Evolutionary conservation across 1,140 invertebrate species (phyloP).

Genomic region (Cardiocondyla obscurior): DNA sequence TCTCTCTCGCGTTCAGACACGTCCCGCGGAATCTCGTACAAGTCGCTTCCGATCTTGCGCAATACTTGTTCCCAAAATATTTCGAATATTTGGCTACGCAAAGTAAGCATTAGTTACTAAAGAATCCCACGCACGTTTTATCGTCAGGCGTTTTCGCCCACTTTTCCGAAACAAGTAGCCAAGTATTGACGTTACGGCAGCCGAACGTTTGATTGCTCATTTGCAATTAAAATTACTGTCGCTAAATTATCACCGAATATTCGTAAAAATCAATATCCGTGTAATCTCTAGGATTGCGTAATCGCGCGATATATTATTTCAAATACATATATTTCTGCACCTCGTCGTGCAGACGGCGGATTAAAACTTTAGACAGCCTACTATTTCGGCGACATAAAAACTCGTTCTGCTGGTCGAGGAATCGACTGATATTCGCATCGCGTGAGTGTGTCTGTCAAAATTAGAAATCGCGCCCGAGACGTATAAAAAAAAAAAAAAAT

Average conservation of each 20-base stretch:
- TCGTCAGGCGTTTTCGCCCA: not conserved
- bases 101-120: conserved; percentile 34
- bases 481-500: not conserved
- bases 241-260: not conserved
- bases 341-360: not conserved
- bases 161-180: not conserved
- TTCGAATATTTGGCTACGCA: conserved; percentile 41
- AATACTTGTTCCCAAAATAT: conserved; percentile 53
- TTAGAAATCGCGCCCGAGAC: not conserved
- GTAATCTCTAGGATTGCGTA: not conserved
- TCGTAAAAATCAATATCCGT: not conserved
- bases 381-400: not conserved
- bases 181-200: not conserved
- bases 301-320: not conserved
- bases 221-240: not conserved
- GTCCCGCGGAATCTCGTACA: not conserved
- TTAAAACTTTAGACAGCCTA: not conserved
- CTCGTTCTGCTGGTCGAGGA: not conserved
- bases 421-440: not conserved
- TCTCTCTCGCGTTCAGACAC: not conserved
- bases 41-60: conserved; percentile 41
- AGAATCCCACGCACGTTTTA: conserved; percentile 2
- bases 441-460: not conserved
- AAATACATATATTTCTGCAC: not conserved
- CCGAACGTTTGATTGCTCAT: not conserved